Conservation (phyloP, 1,140 invertebrate genomes). For the Triops cancriformis region DNA sequence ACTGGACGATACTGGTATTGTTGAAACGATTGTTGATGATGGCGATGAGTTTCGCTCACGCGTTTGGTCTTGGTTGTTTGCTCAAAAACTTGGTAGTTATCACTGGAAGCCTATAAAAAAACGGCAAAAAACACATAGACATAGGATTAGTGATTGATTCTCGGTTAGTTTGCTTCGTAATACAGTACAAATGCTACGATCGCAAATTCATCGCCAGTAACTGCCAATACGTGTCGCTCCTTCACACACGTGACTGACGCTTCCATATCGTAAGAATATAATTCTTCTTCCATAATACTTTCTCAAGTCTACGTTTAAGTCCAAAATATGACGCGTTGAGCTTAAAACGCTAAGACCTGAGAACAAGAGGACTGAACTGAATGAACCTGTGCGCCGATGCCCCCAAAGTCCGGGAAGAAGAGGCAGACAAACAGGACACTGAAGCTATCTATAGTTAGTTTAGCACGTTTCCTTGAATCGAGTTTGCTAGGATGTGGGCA, state of each 20-base stretch:
- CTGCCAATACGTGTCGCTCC: background rate
- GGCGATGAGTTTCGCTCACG: background rate
- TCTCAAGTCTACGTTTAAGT: background rate
- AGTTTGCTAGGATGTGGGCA: background rate
- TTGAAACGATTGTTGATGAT: background rate
- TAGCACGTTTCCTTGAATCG: background rate
- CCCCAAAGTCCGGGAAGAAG: background rate
- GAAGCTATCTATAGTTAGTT: background rate
- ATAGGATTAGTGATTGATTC: background rate
- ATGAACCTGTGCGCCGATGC: background rate
- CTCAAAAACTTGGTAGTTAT: conserved; percentile 35
- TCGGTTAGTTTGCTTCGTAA: background rate
- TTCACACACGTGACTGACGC: background rate
- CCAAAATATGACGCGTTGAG: background rate
- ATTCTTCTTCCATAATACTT: background rate
- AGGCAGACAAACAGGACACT: background rate
- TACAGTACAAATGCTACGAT: background rate
- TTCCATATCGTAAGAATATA: conserved; percentile 1
- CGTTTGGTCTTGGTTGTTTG: conserved; percentile 33
- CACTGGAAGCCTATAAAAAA: conserved; percentile 36
- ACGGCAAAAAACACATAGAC: conserved; percentile 11
- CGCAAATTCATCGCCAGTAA: background rate
- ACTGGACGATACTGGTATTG: conserved; percentile 47
- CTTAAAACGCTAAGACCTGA: background rate
- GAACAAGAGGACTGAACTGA: background rate